A percentile compares a stretch with the other conserved stretches of the same genome.
Conservation (phyloP, 2,797 vertebrate species). For the Rhinoraja longicauda region DNA sequence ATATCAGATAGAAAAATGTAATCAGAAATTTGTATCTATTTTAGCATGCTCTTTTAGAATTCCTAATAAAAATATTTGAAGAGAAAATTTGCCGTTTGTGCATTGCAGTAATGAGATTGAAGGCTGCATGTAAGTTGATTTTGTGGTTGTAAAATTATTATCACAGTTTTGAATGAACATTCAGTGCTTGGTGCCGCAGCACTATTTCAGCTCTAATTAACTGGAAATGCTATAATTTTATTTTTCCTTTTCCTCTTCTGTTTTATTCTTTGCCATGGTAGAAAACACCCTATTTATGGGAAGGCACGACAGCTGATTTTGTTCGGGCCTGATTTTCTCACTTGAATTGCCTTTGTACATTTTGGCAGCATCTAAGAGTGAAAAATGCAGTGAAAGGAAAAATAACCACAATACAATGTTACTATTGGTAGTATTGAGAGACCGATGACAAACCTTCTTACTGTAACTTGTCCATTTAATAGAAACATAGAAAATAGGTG, state of each 20-base stretch:
- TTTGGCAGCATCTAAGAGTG: background rate
- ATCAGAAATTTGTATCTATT: background rate
- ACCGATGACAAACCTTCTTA: background rate
- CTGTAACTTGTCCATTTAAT: background rate
- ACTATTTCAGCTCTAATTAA: background rate
- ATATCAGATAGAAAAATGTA: background rate
- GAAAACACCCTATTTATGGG: background rate
- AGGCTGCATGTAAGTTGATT: background rate
- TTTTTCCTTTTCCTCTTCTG: background rate
- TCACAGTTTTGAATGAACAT: background rate
- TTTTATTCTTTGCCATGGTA: background rate
- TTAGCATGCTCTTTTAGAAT: background rate
- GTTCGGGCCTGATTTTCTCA: background rate
- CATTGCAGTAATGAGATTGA: background rate
- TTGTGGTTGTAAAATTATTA: background rate
- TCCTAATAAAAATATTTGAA: background rate
- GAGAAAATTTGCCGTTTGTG: background rate
- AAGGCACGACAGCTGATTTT: background rate
- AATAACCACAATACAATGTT: background rate
- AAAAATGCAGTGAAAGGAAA: background rate
- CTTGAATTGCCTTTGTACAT: background rate
- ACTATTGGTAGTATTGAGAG: background rate
- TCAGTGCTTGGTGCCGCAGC: no score
- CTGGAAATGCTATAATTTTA: background rate
- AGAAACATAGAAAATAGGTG: no score